Conservation (phyloP, 2,113 vertebrate genomes). For the Mellivora capensis region DNA sequence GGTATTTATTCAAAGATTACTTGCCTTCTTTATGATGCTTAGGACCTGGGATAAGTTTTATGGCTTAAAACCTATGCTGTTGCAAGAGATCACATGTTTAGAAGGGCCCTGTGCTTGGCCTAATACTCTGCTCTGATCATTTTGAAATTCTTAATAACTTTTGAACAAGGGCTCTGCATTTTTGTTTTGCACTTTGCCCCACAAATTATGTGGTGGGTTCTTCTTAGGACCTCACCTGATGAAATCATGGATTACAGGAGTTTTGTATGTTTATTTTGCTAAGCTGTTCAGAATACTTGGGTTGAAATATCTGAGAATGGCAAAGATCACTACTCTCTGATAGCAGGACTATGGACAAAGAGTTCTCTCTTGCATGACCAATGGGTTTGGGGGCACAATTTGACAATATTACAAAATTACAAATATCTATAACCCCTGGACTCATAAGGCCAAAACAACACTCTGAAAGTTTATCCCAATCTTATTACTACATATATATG, state of each 20-base stretch:
- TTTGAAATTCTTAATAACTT: slow-evolving; percentile 6
- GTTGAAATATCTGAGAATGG: not conserved
- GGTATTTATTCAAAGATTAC: not conserved
- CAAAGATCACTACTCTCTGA: not conserved
- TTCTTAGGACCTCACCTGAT: not conserved
- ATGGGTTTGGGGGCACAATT: not conserved
- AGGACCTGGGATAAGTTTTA: not conserved
- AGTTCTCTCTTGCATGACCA: not conserved
- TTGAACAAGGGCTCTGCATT: not conserved
- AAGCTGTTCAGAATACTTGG: not conserved
- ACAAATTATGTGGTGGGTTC: not conserved
- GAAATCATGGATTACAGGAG: not conserved
- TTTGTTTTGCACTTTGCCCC: not conserved
- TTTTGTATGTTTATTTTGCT: not conserved
- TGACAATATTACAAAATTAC: not conserved
- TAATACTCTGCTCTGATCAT: not conserved
- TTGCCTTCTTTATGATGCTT: not conserved
- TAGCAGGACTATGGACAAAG: not conserved
- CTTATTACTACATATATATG: not conserved
- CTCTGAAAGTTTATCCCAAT: not conserved
- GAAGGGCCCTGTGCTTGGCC: not conserved
- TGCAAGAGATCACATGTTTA: not conserved
- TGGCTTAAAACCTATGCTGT: too few species aligned
- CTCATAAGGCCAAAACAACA: not conserved
- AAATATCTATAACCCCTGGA: not conserved